Base-by-base conservation (phyloP, 1,140 invertebrate species). In the Helicoverpa armigera region DNA sequence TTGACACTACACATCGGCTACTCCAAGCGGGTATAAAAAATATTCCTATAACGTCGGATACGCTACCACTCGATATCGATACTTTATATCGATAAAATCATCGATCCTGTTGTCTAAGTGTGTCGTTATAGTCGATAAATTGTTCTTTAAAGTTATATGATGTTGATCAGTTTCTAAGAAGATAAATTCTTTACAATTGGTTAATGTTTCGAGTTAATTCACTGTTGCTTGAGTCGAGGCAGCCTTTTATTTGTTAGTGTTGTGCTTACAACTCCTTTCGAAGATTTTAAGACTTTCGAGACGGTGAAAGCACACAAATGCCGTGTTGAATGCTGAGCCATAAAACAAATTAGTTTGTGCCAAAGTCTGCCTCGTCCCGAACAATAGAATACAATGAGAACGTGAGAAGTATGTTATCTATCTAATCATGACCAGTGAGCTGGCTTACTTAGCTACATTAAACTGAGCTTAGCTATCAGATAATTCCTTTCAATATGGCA, bases 1-100 rank as follows among this genome's bases (percentile, higher is more conserved):
- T 83, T 83, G 82, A 83, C 78, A 84, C 73, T 76, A 76, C 73
- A 14, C 73, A 50, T 48, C 82, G 29, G 76, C 60, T 74, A 80
- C 70, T 65, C 69, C 86, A 91, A 90, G 87, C 83, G 81, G 86
- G 88, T 91, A 91, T 86, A 91, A 91, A 90, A 76, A 91, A 91
- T 91, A 91, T 83, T 87, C 3, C 84, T 88, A 87, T 86, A 35
- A 54, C 69, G 54, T 56, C 23, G 50, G 61, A 13, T 76, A 77
- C 58, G 73, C 81, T 82, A 82, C 63, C 76, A 53, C 54, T 69
- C 74, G 79, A 72, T 78, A 74, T 67, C 56, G 73, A 43, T 43
- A 43, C 35, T 43, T 43, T 35, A 9, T 43, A 43, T 43, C 43
- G 51, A 35, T 51, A 16, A 69, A 48, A 23, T 48, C 43, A 16